Base-by-base conservation (phyloP, 2,888 invertebrate genomes). In the Stramonita haemastoma region DNA sequence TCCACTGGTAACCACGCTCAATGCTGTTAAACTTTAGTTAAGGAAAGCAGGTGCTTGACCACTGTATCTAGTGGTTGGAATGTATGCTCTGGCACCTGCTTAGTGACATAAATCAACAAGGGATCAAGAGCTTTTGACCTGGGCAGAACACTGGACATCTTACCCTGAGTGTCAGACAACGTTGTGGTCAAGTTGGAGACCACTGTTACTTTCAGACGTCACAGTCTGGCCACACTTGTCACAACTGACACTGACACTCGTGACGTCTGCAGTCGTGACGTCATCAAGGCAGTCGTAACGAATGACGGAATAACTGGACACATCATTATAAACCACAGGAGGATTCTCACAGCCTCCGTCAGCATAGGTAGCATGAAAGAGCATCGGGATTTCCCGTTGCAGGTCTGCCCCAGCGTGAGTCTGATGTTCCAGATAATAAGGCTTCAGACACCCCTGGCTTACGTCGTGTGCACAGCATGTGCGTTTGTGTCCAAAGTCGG, bases 251-350 rank as follows among this genome's bases (percentile, higher is more conserved):
- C 34, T 79, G 79, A 13, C 26, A 22, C 17, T 34, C 79, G 34
- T 34, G 34, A 19, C 17, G 32, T 32, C 8, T 5, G 22, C 79
- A 34, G 17, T 17, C 2, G 85, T 85, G 85, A 57, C 83, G 46
- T 83, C 70, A 1, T 83, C 70, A 1, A 36, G 46, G 36, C 88
- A 88, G 29, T 36, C 60, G 84, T 88, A 88, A n/a, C 34, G 66
- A 22, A 88, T 70, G 83, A 88, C 66, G 70, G 88, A 88, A 60
- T 60, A 88, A 26, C 83, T 36, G 11, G 88, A 88, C 22, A 66
- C 34, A 36, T 81, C 77, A 79, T 66, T 0, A n/a, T 34, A 60
- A 13, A 36, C 36, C 2, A 32, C 8, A n/a, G 36, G 56, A 29
- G n/a, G 32, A 1, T 26, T 8, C 17, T 22, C n/a, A 46, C 88